These are phyloP conservation scores for Takifugu flavidus DNA, from an alignment of 2,113 vertebrate species.

Conservation along the genomic window DNA sequence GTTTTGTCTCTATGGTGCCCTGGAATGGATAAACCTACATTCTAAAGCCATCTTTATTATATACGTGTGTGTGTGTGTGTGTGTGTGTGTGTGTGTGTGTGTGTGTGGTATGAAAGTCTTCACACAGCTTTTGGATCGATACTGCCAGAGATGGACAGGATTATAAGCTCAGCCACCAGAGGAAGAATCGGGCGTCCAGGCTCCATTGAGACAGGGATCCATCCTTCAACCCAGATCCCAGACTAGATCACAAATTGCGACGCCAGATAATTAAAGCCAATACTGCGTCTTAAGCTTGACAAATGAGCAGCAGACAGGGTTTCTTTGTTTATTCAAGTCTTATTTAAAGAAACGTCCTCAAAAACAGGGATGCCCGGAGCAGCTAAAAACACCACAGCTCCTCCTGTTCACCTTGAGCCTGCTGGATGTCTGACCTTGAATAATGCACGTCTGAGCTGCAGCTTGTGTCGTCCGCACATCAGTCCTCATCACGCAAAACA, in stretches of 20 bases:
- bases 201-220: conserved; percentile 16
- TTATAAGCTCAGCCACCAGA: background rate
- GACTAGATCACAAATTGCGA: conserved; percentile 13
- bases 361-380: background rate
- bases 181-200: conserved; percentile 22
- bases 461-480: conserved; percentile 6
- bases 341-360: background rate
- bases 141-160: background rate
- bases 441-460: conserved; percentile 8
- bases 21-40: no score
- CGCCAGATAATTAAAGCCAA: conserved; percentile 17
- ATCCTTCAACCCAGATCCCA: conserved; percentile 2
- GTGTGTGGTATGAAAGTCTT: conserved; percentile 1
- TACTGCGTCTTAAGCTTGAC: conserved; percentile 6
- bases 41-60: no score
- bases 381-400: background rate
- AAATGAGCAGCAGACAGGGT: conserved; percentile 34
- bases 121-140: conserved; percentile 17
- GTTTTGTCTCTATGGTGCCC: no score
- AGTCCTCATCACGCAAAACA: conserved; percentile 15
- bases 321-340: background rate
- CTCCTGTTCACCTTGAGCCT: background rate
- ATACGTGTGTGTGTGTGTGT: no score
- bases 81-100: background rate
- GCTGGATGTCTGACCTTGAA: background rate